Percentiles rank a stretch among this genome's conserved stretches.
Evolutionary conservation across 37 sponge, comb jelly and placozoan species (phyloP).

Genomic region (Hormiphora californensis): DNA sequence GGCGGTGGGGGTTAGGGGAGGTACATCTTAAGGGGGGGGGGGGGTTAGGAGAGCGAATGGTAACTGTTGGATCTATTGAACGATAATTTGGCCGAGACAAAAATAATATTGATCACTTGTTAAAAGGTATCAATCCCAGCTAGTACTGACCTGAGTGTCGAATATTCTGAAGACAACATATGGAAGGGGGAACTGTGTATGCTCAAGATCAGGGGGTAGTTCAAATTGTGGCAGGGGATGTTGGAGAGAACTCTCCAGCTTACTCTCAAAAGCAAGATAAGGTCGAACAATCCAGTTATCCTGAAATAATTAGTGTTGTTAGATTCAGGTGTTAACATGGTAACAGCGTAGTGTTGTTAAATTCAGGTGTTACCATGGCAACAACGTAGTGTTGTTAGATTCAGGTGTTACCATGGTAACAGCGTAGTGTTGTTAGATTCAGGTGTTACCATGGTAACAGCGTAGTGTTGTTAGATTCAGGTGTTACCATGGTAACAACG

Average conservation of each 20-base stretch:
- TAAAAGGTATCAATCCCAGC: not conserved
- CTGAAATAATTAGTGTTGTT: too few relatives aligned
- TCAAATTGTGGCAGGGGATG: conserved; percentile 69
- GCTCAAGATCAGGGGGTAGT: conserved; percentile 69
- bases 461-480: not conserved
- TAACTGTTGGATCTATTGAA: conserved; percentile 48
- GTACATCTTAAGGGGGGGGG: not conserved
- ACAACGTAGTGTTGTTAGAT: too few relatives aligned
- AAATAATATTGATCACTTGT: not conserved
- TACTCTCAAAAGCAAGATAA: conserved; percentile 37
- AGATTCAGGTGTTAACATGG: too few relatives aligned
- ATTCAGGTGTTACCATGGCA: too few relatives aligned
- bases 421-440: too few relatives aligned
- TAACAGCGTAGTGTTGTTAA: too few relatives aligned
- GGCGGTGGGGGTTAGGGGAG: not conserved
- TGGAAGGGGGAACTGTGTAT: conserved; percentile 75
- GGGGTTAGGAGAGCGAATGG: not conserved
- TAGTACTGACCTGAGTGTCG: conserved; percentile 62
- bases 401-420: too few relatives aligned
- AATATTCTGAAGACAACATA: conserved; percentile 71
- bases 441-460: too few relatives aligned
- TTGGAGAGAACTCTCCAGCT: conserved; percentile 58
- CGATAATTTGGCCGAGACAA: conserved; percentile 18
- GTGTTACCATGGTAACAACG: not conserved
- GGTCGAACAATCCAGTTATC: conserved; percentile 35